Conservation (phyloP, 2,797 vertebrate genomes). For the Bryconaethiops microstoma region DNA sequence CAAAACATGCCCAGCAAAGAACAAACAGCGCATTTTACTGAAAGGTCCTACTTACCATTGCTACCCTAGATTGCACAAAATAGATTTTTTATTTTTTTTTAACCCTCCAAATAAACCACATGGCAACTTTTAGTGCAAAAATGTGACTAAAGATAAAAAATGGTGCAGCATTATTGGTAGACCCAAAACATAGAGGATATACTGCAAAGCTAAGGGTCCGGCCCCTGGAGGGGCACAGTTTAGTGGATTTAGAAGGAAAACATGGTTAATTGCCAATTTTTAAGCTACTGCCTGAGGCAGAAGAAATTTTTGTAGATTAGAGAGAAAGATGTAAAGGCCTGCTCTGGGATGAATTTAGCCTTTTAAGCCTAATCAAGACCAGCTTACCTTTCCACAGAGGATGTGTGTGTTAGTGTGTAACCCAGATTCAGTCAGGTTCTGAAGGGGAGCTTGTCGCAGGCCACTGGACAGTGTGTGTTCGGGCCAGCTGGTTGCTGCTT, state of each 20-base stretch:
- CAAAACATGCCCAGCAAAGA: neutral
- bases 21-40: neutral
- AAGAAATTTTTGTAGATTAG: slow-evolving; percentile 26
- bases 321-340: slow-evolving; percentile 6
- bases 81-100: neutral
- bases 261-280: slow-evolving; percentile 22
- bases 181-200: neutral
- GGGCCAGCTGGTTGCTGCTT: slow-evolving; percentile 18
- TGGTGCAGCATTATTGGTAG: neutral
- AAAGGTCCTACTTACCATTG: neutral
- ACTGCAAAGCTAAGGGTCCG: neutral
- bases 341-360: slow-evolving; percentile 3
- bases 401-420: neutral
- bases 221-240: neutral
- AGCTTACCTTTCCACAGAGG: neutral
- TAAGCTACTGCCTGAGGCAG: slow-evolving; percentile 9
- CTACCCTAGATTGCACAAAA: neutral
- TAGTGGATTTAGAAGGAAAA: slow-evolving; percentile 32
- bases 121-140: neutral
- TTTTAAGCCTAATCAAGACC: neutral
- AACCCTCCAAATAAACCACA: no score
- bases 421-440: neutral
- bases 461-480: slow-evolving; percentile 8
- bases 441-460: slow-evolving; percentile 3
- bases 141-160: neutral